Evolutionary conservation across 2,797 vertebrate species (phyloP), one percentile per base, ranked within the genome.

Genomic region (Macroramphosus scolopax): DNA sequence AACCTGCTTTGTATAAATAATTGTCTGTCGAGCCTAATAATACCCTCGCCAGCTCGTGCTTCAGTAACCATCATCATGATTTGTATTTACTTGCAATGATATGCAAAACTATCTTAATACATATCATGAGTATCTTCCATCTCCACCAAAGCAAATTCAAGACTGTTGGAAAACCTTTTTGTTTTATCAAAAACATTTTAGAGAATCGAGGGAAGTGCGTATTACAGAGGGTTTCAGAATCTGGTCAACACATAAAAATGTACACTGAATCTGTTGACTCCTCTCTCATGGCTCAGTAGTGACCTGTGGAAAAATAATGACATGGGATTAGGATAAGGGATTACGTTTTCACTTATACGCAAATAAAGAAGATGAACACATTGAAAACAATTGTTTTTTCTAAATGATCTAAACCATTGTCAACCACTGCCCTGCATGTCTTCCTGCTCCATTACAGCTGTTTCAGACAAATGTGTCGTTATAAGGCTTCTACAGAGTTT

Each of bases 201-300:
- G 5, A 26, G 25, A 26, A 26, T 26, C 7, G 25, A 10, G 7
- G 25, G 8, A 26, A 10, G 10, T 30, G 28, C 9, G 10, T n/a
- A 26, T 26, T 26, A 26, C 25, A 26, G 25, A 26, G 6, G 6
- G 34, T 15, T 17, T 17, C 2, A 14, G 18, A 28, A n/a, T 17
- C 10, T 47, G 29, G 11, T 62, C n/a, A 47, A 39, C 33, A 59
- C 16, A 17, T 5, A 62, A 58, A 18, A 17, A 43, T 53, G 38
- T 57, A 70, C 29, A 72, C 30, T 35, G 24, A 46, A 60, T 32
- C 14, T 47, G 47, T 22, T 1, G 12, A 51, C 10, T 51, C 33
- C 22, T 39, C 38, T 58, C n/a, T 47, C 2, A 1, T 25, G 43
- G 37, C 28, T 83, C 65, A 87, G 75, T 87, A 87, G 77, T 87